phyloP scores from a whole-genome alignment of 2,113 vertebrate genomes.

The Butorides virescens region DNA sequence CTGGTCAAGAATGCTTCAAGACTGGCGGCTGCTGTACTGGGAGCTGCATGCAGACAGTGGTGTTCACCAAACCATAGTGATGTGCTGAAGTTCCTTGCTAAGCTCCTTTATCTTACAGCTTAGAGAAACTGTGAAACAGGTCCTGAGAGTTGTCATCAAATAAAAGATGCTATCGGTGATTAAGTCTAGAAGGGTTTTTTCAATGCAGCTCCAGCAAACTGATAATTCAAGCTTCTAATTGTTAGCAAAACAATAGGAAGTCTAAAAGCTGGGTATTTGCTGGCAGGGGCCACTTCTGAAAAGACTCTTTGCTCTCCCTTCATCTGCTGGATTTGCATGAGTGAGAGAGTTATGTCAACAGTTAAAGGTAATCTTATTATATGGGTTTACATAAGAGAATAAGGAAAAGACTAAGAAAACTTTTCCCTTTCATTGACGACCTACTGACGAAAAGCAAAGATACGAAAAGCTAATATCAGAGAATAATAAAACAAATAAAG shows the following conservation, averaged over 20 bases:
- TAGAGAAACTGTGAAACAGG: background rate
- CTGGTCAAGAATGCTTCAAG: background rate
- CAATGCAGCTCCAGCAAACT: background rate
- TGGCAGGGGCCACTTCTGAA: constrained; percentile 35
- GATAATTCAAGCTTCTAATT: constrained; percentile 26
- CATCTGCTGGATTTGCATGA: background rate
- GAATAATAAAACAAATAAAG: background rate
- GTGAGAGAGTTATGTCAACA: background rate
- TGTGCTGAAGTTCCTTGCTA: background rate
- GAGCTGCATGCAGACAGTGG: background rate
- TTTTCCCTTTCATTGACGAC: background rate
- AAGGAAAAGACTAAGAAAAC: background rate
- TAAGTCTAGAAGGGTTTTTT: constrained; percentile 10
- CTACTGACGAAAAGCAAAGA: constrained; percentile 5
- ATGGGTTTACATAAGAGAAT: background rate
- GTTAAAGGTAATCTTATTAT: constrained; percentile 23
- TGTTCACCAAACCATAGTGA: background rate
- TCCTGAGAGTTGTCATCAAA: background rate
- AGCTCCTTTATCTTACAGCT: background rate
- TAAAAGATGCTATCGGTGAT: background rate
- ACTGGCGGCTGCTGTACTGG: background rate
- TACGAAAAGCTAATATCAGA: background rate
- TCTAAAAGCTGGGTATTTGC: background rate
- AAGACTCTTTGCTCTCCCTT: background rate
- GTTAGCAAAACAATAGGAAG: constrained; percentile 37